Conservation (phyloP, 2,797 vertebrate genomes). For the Amblyraja radiata region DNA sequence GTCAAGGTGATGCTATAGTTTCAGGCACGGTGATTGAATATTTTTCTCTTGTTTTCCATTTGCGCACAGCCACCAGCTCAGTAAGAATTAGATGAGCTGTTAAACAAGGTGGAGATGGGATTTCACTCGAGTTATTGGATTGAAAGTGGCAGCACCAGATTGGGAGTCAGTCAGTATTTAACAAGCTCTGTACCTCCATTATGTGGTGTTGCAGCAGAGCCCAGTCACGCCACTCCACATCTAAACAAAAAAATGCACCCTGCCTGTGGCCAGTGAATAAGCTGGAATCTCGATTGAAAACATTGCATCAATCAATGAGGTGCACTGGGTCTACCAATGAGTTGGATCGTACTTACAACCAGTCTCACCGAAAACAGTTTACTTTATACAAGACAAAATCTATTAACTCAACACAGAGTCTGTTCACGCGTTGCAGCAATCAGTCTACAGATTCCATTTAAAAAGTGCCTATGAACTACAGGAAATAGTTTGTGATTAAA, state of each 20-base stretch:
- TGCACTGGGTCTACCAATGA: not conserved
- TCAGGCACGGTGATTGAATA: not conserved
- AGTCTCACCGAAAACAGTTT: not conserved
- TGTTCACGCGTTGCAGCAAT: not conserved
- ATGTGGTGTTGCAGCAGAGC: not conserved
- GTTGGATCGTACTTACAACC: not conserved
- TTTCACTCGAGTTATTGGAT: constrained; percentile 6
- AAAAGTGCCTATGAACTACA: not conserved
- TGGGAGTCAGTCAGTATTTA: constrained; percentile 19
- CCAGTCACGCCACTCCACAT: not conserved
- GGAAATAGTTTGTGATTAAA: not conserved
- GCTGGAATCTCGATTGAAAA: not conserved
- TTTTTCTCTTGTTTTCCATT: constrained; percentile 20
- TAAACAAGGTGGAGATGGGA: not conserved
- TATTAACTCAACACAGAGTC: not conserved
- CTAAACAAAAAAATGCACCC: not conserved
- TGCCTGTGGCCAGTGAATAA: not conserved
- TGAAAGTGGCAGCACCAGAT: constrained; percentile 4
- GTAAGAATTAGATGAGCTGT: not conserved
- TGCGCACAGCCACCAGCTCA: not conserved
- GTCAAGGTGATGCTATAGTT: not conserved
- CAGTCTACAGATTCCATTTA: not conserved
- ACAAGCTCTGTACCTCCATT: not conserved
- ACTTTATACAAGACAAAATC: not conserved
- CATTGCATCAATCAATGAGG: not conserved